Evolutionary conservation across 2,113 vertebrate species (phyloP), one percentile per base, ranked within the genome.

Genomic region (Lipophrys pholis): DNA sequence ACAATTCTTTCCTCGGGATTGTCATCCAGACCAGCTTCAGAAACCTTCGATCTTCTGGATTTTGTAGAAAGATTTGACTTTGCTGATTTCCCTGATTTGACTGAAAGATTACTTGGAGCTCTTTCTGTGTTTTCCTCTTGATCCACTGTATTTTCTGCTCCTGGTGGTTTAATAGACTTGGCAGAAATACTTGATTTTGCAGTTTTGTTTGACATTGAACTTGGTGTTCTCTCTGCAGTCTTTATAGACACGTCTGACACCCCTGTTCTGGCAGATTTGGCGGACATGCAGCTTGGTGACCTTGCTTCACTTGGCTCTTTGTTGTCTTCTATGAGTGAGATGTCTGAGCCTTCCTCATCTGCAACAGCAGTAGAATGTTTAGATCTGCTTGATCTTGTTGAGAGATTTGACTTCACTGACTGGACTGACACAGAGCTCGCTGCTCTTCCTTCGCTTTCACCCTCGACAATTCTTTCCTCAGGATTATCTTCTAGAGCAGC

Each of bases 141-240:
- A 30, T 76, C 15, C 9, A 45, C 15, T 45, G 12, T 15, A 30
- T 14, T 40, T 69, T 73, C 66, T 6, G 76, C 54, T 48, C 10
- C 3, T 46, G 76, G 61, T 15, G 82, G 73, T 8, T 80, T 85
- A 1, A 35, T 79, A 50, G 76, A 88, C 65, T 55, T 88, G 40
- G 57, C 10, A 82, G 83, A 90, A 75, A 36, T 6, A 0, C 35
- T 1, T 4, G 75, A 85, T 6, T 69, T 81, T 35, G 43, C 14
- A 21, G 76, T 58, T 53, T 71, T 83, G 0, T 58, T 12, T 41
- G 92, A 93, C 45, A 56, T 58, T 11, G 57, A 74, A 16, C 86
- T 91, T 3, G 59, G 6, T 43, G 68, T 38, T 60, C 72, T 83
- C 4, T 65, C 60, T 59, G 46, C 45, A 65, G 57, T 50, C 11